Evolutionary conservation across 1,140 invertebrate species (phyloP), one percentile per base, ranked within the genome.

Genomic region (Odontomachus brunneus): DNA sequence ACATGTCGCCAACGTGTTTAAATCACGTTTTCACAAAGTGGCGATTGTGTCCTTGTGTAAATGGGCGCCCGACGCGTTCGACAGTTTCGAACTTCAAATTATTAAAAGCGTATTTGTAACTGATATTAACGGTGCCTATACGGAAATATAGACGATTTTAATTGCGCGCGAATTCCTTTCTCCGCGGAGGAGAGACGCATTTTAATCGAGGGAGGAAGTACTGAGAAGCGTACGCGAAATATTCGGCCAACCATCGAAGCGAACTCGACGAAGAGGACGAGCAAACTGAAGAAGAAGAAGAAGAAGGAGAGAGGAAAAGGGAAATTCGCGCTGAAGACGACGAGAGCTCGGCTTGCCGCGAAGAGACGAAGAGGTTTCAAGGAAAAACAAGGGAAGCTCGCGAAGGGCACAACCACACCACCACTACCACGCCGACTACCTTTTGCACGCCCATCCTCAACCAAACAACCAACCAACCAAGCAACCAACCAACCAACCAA

Each of bases 361-460:
- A 67, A 12, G 33, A n/a, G 33, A 59, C n/a, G 7, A 55, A 49
- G 9, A 33, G 59, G 38, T 4, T 44, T 11, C 38, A 44, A 44
- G 9, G 38, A 15, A n/a, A 49, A 66, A n/a, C 24, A 33, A 15
- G 51, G 66, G 53, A 66, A 65, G 49, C 19, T 60, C 55, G 48
- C 22, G 71, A 73, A 17, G 5, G 57, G 48, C 62, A 76, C 60
- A 66, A 44, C 49, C 57, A 29, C 60, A 76, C 48, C 53, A 49
- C 15, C 60, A 76, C 48, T 38, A 49, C 15, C 48, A 51, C 26
- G 38, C 59, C 33, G 82, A 80, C 60, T 81, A 26, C 57, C 49
- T 67, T 88, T 80, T 73, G 85, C 82, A 73, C 71, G 71, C 51
- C 82, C 69, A 82, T 82, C 48, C 67, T 82, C 80, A 78, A 74